Base-by-base conservation (phyloP, 1,140 invertebrate species). In the Cyrtorhinus lividipennis region DNA sequence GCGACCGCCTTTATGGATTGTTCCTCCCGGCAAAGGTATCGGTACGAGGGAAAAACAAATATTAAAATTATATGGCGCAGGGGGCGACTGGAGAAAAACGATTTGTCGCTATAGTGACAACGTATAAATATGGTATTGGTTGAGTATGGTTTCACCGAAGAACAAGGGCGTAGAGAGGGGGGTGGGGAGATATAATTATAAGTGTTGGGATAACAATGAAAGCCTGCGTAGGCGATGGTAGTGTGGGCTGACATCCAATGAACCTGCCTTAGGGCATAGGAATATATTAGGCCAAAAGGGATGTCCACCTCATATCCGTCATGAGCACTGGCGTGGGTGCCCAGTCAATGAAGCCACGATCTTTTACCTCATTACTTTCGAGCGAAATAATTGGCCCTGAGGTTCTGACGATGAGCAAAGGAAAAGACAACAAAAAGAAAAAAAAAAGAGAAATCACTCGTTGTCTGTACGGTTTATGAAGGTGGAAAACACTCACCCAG, bases 81-180 rank as follows among this genome's bases (percentile, higher is more conserved):
- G 12, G 18, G 48, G 18, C 20, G 48, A 53, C 10, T 15, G 48
- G 48, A 53, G 8, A 53, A 53, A 20, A 53, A 20, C 48, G 48
- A 53, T 53, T 53, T 53, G 48, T 53, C 48, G 48, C 48, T 44
- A 53, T 53, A 53, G 48, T 53, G 48, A 53, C 48, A 53, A 53
- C 48, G 48, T 20, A 53, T 53, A 53, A 53, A 53, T 53, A 53
- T 53, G 48, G 48, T 53, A 53, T 53, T 53, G 48, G 48, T n/a
- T n/a, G 20, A 53, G 48, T 10, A 5, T 53, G 48, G 48, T 53
- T 53, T 22, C 48, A 12, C 5, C 48, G 10, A 13, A 5, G 48
- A 53, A 53, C n/a, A n/a, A n/a, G n/a, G 48, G 48, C 10, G 48
- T 38, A 5, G 5, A 5, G 20, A 53, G 48, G 48, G 12, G 48